These are phyloP conservation scores for Archilochus colubris DNA, from an alignment of 2,113 vertebrate genomes.

Conservation along the genomic window DNA sequence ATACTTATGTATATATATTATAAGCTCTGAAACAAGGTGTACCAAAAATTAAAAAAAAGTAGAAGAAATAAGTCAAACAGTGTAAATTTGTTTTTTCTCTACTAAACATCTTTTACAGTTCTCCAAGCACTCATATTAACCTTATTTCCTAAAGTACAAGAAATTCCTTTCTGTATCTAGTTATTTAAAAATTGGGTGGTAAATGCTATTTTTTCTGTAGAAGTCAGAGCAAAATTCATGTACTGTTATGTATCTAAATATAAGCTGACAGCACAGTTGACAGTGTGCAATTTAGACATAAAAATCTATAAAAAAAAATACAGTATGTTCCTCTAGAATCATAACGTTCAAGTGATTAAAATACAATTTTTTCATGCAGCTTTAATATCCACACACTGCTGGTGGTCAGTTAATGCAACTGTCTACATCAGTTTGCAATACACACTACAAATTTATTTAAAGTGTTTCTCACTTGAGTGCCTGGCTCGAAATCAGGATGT, in stretches of 20 bases:
- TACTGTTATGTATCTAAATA: neutral
- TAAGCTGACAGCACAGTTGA: neutral
- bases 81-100: neutral
- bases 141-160: neutral
- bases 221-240: neutral
- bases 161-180: neutral
- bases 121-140: neutral
- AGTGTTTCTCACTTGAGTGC: constrained; percentile 89
- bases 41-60: neutral
- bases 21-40: neutral
- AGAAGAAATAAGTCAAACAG: neutral
- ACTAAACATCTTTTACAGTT: neutral
- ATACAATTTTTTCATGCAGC: neutral
- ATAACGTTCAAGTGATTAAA: neutral
- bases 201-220: neutral
- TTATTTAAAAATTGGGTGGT: neutral
- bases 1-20: too few species aligned
- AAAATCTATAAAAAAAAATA: neutral
- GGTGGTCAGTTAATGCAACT: neutral
- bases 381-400: neutral
- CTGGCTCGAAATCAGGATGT: constrained; percentile 98
- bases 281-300: neutral
- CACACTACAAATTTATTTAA: constrained; percentile 70
- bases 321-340: neutral
- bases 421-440: constrained; percentile 40